Base-by-base conservation (phyloP, 2,888 invertebrate species). In the Panzeria rudis region DNA sequence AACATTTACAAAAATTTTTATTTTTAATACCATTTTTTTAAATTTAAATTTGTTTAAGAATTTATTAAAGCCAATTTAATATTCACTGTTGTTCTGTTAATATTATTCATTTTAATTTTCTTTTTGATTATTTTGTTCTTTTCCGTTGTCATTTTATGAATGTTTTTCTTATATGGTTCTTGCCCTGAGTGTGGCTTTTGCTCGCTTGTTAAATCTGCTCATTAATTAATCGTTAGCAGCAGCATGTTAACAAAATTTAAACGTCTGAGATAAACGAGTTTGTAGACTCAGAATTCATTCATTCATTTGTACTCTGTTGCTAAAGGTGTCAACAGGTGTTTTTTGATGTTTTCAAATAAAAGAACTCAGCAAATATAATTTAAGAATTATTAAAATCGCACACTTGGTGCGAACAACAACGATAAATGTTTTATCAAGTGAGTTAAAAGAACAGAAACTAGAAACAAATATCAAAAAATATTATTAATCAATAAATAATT, bases 241-340 rank as follows among this genome's bases (percentile, higher is more conserved):
- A 75, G 72, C 62, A 75, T 71, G 69, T 69, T 64, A 64, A 83
- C 66, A 68, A 59, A 72, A 59, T 44, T 32, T 17, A 71, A 61
- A 15, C 2, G 35, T 32, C 3, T 59, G 44, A 68, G 72, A 68
- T 71, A 54, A 75, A 75, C 79, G 50, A 50, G 56, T 75, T 56
- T 62, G 44, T 62, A 59, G 75, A 25, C 64, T 61, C 38, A 8
- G 44, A 50, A 50, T 4, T 38, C 59, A 61, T 79, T 52, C 54
- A 77, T 68, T 84, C 80, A 84, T 81, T 84, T 77, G 47, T 68
- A 68, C 77, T 81, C 68, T 56, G 68, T 66, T 68, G 38, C 15
- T 77, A 23, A 35, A 68, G 52, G 72, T 81, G 69, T 61, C 56
- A 81, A 73, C 81, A 84, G 81, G 84, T 84, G 84, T 66, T 77